Conservation (phyloP, 2,113 vertebrate genomes). For the Ceyx margarethae region DNA sequence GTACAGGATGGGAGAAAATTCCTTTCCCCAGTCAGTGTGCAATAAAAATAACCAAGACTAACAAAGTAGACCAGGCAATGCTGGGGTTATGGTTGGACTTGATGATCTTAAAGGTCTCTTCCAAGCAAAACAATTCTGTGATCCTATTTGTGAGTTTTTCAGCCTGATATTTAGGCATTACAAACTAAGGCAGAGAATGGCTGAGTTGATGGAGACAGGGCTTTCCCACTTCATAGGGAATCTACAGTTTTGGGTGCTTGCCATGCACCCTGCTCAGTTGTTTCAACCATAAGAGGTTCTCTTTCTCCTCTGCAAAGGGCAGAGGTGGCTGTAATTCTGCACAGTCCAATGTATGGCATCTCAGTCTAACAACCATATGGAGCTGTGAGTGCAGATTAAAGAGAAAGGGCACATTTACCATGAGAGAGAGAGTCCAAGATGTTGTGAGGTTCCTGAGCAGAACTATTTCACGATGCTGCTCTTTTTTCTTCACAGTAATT, state of each 20-base stretch:
- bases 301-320: background rate
- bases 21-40: background rate
- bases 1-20: background rate
- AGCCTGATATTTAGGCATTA: background rate
- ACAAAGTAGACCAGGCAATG: background rate
- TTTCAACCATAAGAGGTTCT: background rate
- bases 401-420: background rate
- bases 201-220: background rate
- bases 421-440: background rate
- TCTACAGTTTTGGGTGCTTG: background rate
- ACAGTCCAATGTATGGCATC: background rate
- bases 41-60: background rate
- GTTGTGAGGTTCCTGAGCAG: background rate
- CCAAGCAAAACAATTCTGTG: background rate
- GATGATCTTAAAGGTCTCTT: background rate
- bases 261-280: background rate
- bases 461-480: background rate
- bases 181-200: background rate
- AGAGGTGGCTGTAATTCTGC: background rate
- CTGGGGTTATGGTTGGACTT: background rate
- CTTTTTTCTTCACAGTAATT: background rate
- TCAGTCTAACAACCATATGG: accelerated
- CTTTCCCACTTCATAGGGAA: background rate
- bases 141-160: background rate
- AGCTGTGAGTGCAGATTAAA: background rate